These are phyloP conservation scores for Bubo bubo DNA, from an alignment of 2,113 vertebrate genomes.

Conservation along the genomic window DNA sequence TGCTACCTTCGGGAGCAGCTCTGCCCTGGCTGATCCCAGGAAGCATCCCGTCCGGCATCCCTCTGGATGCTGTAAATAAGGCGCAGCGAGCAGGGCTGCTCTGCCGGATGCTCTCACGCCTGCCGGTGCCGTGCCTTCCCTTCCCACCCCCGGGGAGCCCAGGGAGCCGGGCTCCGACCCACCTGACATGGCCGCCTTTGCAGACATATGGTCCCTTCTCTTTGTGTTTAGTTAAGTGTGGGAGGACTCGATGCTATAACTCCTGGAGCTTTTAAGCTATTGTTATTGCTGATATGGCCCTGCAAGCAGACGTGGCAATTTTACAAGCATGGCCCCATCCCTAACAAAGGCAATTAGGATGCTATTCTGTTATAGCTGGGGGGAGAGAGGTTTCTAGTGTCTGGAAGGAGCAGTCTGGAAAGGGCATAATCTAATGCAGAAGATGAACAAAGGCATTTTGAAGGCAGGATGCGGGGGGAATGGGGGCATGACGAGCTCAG, in stretches of 20 bases:
- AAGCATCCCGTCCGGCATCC: neutral
- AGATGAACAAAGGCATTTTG: conserved; percentile 32
- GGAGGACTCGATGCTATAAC: conserved; percentile 7
- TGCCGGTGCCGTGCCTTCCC: neutral
- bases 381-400: conserved; percentile 3
- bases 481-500: neutral
- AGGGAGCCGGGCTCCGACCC: conserved; percentile 15
- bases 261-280: conserved; percentile 29
- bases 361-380: conserved; percentile 8
- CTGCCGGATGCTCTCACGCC: conserved; percentile 59
- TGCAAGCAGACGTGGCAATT: neutral
- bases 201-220: conserved; percentile 31
- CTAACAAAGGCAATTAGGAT: conserved; percentile 47
- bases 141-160: conserved; percentile 52
- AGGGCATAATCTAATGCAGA: conserved; percentile 49
- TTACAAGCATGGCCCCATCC: conserved; percentile 3
- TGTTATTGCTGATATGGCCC: neutral
- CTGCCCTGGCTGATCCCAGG: neutral
- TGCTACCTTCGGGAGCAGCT: neutral
- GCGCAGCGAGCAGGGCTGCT: neutral
- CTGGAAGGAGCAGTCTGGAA: conserved; percentile 42
- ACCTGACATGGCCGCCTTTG: neutral
- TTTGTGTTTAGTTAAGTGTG: conserved; percentile 47
- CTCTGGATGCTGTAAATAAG: neutral
- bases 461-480: conserved; percentile 27